phyloP scores from a whole-genome alignment of 2,797 vertebrate species.

The Halcyon badia region DNA sequence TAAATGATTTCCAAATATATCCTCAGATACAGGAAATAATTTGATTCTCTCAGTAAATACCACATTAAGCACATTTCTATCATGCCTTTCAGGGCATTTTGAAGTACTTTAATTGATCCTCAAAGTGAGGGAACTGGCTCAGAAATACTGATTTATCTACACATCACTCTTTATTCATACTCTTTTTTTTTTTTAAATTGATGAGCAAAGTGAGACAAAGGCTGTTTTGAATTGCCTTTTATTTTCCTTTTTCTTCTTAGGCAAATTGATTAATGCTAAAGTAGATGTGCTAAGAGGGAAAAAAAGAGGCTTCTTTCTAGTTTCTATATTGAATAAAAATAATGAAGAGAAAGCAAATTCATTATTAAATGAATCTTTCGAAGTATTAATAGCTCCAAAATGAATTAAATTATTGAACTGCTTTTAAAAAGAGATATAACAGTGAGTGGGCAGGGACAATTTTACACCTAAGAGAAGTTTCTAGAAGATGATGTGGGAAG shows the following conservation, averaged over 20 bases:
- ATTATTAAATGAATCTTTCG: not conserved
- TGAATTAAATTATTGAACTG: not conserved
- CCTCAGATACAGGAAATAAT: not conserved
- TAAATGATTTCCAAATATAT: not conserved
- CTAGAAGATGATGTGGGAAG: not conserved
- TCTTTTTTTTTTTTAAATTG: not conserved
- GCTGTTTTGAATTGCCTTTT: conserved; percentile 11
- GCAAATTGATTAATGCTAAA: conserved; percentile 7
- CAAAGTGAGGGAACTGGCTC: not conserved
- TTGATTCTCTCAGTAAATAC: not conserved
- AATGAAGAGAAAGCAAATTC: conserved; percentile 18
- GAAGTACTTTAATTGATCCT: not conserved
- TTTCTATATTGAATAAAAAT: conserved; percentile 6
- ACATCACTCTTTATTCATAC: not conserved
- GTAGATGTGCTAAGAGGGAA: not conserved
- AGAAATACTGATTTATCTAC: conserved; percentile 20
- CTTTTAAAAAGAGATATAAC: conserved; percentile 2
- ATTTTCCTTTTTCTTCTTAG: not conserved
- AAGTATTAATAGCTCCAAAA: not conserved
- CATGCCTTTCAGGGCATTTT: not conserved
- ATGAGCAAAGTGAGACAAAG: not conserved
- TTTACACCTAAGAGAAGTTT: not conserved
- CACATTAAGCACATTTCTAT: not conserved
- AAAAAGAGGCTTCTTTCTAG: not conserved
- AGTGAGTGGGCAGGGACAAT: not conserved